phyloP scores from a whole-genome alignment of 2,888 invertebrate species.

The Limnephilus auricula region DNA sequence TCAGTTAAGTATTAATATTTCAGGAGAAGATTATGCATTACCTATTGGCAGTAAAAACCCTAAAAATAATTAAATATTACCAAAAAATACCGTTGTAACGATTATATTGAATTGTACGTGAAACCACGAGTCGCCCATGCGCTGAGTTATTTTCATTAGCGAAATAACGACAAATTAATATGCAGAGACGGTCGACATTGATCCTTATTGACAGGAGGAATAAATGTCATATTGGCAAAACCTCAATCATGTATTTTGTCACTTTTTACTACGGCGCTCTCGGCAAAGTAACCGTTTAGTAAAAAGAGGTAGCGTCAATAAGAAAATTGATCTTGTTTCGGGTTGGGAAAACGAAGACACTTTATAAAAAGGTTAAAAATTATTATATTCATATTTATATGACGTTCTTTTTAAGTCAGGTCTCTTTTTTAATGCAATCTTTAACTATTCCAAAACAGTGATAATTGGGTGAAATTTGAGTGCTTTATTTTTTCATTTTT shows the following conservation, averaged over 20 bases:
- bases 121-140: constrained; percentile 9
- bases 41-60: background rate
- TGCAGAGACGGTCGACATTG: constrained; percentile 8
- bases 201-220: constrained; percentile 5
- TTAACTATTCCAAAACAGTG: background rate
- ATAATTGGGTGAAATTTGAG: background rate
- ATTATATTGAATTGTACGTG: background rate
- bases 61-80: background rate
- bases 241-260: constrained; percentile 34
- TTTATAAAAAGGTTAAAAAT: background rate
- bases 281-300: constrained; percentile 31
- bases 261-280: constrained; percentile 15
- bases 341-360: background rate
- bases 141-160: constrained; percentile 34
- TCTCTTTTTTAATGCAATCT: background rate
- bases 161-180: constrained; percentile 40
- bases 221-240: constrained; percentile 33
- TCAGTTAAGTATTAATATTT: no score
- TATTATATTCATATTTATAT: background rate
- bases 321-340: background rate
- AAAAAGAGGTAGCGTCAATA: background rate
- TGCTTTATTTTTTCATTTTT: background rate
- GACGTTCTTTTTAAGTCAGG: background rate
- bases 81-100: background rate
- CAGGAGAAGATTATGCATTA: background rate